Conservation (phyloP, 2,113 vertebrate species). For the Toxostoma redivivum region DNA sequence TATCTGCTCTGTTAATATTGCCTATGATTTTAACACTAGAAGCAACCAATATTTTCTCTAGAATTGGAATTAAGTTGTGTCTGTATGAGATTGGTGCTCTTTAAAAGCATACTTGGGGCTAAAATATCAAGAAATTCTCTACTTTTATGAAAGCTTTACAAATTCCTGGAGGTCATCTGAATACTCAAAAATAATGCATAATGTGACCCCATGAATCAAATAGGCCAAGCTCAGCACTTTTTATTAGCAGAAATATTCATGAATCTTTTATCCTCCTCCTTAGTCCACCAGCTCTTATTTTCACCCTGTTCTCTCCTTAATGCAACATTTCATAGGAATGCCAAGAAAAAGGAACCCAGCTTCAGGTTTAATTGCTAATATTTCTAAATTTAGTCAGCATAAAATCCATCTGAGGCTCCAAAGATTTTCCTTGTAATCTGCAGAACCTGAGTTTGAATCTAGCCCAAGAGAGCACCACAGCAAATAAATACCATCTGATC, state of each 20-base stretch:
- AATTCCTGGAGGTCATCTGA: conserved; percentile 56
- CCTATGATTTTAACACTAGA: neutral
- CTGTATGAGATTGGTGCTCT: neutral
- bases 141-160: conserved; percentile 57
- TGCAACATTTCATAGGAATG: conserved; percentile 67
- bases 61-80: neutral
- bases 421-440: conserved; percentile 50
- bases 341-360: conserved; percentile 52
- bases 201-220: conserved; percentile 55
- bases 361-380: conserved; percentile 63
- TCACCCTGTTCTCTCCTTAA: conserved; percentile 51
- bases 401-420: conserved; percentile 47
- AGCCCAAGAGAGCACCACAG: conserved; percentile 41
- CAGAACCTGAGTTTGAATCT: conserved; percentile 59
- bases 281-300: conserved; percentile 54
- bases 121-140: conserved; percentile 23
- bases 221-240: conserved; percentile 65
- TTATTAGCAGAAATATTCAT: conserved; percentile 65
- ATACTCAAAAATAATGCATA: conserved; percentile 59
- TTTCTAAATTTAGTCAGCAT: conserved; percentile 70
- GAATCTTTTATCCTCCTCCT: conserved; percentile 62
- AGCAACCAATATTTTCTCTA: neutral
- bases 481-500: conserved; percentile 73
- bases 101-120: conserved; percentile 5
- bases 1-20: neutral